Base-by-base conservation (phyloP, 2,888 invertebrate genomes). In the Hydraecia micacea region DNA sequence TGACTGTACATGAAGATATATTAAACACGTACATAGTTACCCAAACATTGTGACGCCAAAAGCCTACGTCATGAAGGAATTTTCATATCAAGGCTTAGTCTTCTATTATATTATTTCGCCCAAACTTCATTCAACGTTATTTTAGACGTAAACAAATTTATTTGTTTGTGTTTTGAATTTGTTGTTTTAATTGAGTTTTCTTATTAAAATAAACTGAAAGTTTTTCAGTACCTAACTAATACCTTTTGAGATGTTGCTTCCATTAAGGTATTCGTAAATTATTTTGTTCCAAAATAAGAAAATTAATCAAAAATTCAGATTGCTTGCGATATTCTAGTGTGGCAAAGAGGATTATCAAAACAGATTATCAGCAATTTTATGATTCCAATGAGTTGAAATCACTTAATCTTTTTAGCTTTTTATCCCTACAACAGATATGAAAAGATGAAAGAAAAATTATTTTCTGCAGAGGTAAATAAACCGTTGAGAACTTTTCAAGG, bases 41-140 rank as follows among this genome's bases (percentile, higher is more conserved):
- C 70, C 39, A 67, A 75, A 79, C 28, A 73, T 70, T n/a, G 68
- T 79, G 79, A 86, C 74, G 86, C 11, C 70, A 49, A 42, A 39
- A 60, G 42, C 13, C 2, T 21, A 70, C 83, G 75, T 79, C 83
- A 83, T n/a, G 28, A 55, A 55, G 66, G 75, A 79, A 75, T 75
- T 79, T 83, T 70, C 69, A 46, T 78, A n/a, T 67, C 65, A 78
- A 73, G 68, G 52, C 62, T 36, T 21, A 60, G 58, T 28, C 9
- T 28, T 36, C 18, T 28, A 28, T 1, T 52, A 52, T 69, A 72
- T 60, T 42, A 66, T 55, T 60, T 36, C n/a, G 28, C 5, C 25
- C 8, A 36, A 83, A 66, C 25, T 77, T 60, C 13, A 77, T 66
- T 58, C 62, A 58, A 49, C 2, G n/a, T 67, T 74, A 74, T 55